These are phyloP conservation scores for Synergus gifuensis DNA, from an alignment of 2,888 invertebrate genomes.

Conservation along the genomic window DNA sequence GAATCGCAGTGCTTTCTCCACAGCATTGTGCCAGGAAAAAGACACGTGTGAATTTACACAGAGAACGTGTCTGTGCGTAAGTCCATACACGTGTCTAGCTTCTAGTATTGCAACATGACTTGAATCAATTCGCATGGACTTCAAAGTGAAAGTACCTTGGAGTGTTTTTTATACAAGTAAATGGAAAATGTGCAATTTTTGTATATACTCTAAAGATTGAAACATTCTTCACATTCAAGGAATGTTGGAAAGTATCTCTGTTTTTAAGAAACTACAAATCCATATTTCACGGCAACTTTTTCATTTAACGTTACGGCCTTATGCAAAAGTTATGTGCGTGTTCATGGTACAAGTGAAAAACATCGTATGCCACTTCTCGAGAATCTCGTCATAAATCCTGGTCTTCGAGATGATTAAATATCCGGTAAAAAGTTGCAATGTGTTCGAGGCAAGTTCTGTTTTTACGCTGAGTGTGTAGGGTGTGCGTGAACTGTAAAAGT, in stretches of 20 bases:
- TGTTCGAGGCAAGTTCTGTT: background rate
- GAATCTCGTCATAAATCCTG: background rate
- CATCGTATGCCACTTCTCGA: background rate
- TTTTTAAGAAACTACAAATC: background rate
- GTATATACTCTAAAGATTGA: background rate
- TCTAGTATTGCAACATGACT: background rate
- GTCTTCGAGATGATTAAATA: constrained; percentile 8
- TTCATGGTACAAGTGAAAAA: background rate
- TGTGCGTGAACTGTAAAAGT: constrained; percentile 1
- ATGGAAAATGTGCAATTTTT: background rate
- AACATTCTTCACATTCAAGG: background rate
- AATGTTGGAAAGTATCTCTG: background rate
- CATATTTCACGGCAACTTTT: constrained; percentile 2
- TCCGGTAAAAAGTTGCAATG: constrained; percentile 3
- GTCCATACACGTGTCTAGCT: background rate
- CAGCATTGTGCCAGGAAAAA: background rate
- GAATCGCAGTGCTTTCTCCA: background rate
- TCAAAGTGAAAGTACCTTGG: background rate
- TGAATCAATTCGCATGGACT: background rate
- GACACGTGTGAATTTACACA: background rate
- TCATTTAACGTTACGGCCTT: background rate
- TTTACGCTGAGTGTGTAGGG: background rate
- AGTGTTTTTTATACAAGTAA: background rate
- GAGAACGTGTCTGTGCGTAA: background rate
- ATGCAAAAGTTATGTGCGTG: constrained; percentile 5